Evolutionary conservation across 1,140 invertebrate genomes (phyloP), one percentile per base, ranked within the genome.

Genomic region (Melanaphis sacchari): DNA sequence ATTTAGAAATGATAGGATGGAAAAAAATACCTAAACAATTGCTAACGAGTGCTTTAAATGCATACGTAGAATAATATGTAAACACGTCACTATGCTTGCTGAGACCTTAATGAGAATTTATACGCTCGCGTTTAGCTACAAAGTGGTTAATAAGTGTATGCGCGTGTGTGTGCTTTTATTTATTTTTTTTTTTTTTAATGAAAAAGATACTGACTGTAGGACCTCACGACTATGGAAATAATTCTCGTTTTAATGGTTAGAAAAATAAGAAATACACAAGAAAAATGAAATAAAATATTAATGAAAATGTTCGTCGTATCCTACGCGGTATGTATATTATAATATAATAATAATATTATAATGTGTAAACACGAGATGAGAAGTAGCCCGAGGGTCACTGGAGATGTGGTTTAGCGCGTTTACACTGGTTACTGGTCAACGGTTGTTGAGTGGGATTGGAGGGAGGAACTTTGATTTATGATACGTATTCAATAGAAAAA

Each of bases 101-200:
- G 43, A 43, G 15, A 87, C 84, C 46, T 36, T 89, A 89, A 89
- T 89, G 46, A 89, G 87, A 89, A 89, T 89, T 89, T 89, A 89
- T 90, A 59, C 46, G 88, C 59, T 90, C 24, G 38, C 36, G 21
- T 90, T 90, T 54, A 7, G 88, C 40, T 87, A 52, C 46, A 38
- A 46, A 40, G 43, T 43, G 31, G 84, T 36, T 52, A 49, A n/a
- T 49, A 49, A n/a, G 41, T 36, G 40, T 88, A 18, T 11, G 18
- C 36, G 18, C 5, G 31, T 26, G 11, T 24, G 41, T 87, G 21
- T 40, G 15, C 46, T 31, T 46, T 46, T 38, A 26, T 40, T 40
- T 9, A 38, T 46, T 7, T 6, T 87, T n/a, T 87, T 85, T 43
- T 46, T n/a, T 87, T 49, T 49, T 15, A 49, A 46, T 15, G 31